Conservation (phyloP, 2,888 invertebrate genomes). For the Listrodromus nycthemerus region DNA sequence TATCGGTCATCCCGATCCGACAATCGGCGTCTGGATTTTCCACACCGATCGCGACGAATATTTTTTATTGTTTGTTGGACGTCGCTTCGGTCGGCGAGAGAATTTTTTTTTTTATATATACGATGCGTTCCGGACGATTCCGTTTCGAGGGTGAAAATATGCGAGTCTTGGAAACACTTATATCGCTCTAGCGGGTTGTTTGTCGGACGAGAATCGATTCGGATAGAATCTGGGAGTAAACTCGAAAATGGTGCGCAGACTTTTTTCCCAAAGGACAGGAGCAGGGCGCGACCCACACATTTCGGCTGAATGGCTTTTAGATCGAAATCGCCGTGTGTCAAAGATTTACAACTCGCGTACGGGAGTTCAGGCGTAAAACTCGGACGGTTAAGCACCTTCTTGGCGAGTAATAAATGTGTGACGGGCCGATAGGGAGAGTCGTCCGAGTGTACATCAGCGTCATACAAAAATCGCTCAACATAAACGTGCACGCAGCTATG, state of each 20-base stretch:
- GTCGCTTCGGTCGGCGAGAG: not conserved
- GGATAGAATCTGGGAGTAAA: conserved; percentile 2
- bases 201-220: not conserved
- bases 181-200: not conserved
- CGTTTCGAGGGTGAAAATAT: not conserved
- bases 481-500: not conserved
- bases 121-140: not conserved
- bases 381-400: conserved; percentile 57
- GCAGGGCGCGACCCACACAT: not conserved
- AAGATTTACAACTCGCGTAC: conserved; percentile 54
- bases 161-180: not conserved
- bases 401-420: conserved; percentile 60
- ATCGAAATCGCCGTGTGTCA: conserved; percentile 50
- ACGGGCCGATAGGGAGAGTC: not conserved
- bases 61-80: not conserved
- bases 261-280: not conserved
- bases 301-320: conserved; percentile 36
- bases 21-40: conserved; percentile 14
- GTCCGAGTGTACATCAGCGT: conserved; percentile 12
- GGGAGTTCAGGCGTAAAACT: conserved; percentile 50
- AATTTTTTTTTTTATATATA: not conserved
- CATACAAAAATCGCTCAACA: conserved; percentile 3
- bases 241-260: not conserved
- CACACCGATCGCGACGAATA: not conserved
- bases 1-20: not conserved